Conservation (phyloP, 2,888 invertebrate species). For the Lithophane socia region DNA sequence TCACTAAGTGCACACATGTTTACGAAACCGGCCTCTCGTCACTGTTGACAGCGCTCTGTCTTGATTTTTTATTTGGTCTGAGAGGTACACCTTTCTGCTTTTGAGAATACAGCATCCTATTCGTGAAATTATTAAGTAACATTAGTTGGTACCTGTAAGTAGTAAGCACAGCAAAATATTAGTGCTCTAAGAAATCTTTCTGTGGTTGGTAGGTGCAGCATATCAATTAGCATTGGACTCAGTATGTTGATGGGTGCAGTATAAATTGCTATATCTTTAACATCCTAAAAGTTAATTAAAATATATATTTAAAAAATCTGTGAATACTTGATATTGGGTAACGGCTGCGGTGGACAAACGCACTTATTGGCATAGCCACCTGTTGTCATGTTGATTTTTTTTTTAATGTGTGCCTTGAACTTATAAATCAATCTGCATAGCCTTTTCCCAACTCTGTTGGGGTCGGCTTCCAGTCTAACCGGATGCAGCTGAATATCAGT, state of each 20-base stretch:
- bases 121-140: no score
- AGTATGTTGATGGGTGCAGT: constrained; percentile 88
- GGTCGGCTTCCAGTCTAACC: no score
- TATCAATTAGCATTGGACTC: constrained; percentile 90
- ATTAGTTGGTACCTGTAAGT: constrained; percentile 86
- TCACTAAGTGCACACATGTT: no score
- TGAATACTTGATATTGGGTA: neutral
- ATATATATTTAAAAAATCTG: neutral
- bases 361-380: neutral
- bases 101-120: no score
- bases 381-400: neutral
- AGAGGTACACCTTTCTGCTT: no score
- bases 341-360: neutral
- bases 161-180: constrained; percentile 92
- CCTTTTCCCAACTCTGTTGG: no score
- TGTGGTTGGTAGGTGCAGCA: constrained; percentile 90
- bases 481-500: no score
- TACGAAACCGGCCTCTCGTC: no score
- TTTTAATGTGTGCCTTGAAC: no score
- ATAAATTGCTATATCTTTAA: constrained; percentile 89
- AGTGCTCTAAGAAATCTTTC: constrained; percentile 92
- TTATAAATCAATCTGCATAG: no score
- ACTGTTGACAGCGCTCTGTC: no score
- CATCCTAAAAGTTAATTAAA: constrained; percentile 73
- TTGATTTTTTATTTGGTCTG: no score